Evolutionary conservation across 2,113 vertebrate genomes (phyloP), one percentile per base, ranked within the genome.

Genomic region (Chrysochloris asiatica): DNA sequence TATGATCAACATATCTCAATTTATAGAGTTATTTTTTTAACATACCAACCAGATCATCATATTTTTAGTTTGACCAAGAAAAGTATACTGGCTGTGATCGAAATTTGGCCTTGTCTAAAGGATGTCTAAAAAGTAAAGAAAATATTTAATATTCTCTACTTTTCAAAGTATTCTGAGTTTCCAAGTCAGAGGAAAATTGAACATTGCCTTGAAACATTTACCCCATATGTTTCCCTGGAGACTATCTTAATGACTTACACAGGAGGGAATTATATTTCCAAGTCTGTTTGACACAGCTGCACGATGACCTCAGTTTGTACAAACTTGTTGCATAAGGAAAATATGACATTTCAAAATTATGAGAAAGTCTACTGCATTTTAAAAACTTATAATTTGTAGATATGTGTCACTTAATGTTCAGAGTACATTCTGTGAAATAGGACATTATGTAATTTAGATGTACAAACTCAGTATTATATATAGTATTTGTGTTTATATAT

Each of bases 281-380:
- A 76, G 17, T 73, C 28, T 79, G 8, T 72, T n/a, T 48, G 78
- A 48, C 78, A 75, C 22, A 83, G 47, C 61, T 59, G 26, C 52
- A 86, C 28, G 72, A 87, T 71, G 45, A 65, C n/a, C 21, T 73
- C 43, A n/a, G 28, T 78, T 41, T 93, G 38, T 36, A 67, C 43
- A 63, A 78, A 78, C 52, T 38, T 41, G 83, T 73, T 92, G 26
- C 38, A n/a, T 77, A 87, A 90, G 36, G 54, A 90, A 86, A 90
- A 87, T 26, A 65, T 78, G 8, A 52, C 24, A 47, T 9, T 38
- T 86, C 45, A 83, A 3, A 86, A 48, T 50, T 63, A 73, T 41
- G 45, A 86, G 69, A 67, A 47, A 7, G 1, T 3, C 26, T n/a
- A 52, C 69, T 65, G 16, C n/a, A 78, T 38, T 73, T n/a, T 47